A percentile compares a stretch with the other conserved stretches of the same genome.
phyloP scores from a whole-genome alignment of 2,888 invertebrate species.

The Macrophya annulata region DNA sequence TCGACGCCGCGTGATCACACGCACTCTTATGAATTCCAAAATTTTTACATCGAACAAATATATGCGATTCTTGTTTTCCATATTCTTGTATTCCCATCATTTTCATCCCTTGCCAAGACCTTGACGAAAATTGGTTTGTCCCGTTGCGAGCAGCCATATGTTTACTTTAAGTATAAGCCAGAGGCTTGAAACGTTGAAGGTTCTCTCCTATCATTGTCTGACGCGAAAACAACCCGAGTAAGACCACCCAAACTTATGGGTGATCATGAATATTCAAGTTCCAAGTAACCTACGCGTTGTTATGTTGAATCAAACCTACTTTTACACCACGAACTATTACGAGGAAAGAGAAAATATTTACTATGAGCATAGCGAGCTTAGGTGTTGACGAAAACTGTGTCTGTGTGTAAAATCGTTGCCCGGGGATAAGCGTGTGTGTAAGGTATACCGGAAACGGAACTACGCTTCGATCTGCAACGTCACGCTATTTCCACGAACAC shows the following conservation, averaged over 20 bases:
- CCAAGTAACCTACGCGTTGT: neutral
- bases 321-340: neutral
- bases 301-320: neutral
- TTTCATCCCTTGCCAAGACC: neutral
- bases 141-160: neutral
- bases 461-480: constrained; percentile 53
- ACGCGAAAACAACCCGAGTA: neutral
- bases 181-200: neutral
- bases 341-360: constrained; percentile 32
- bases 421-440: neutral
- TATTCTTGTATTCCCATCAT: neutral
- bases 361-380: neutral
- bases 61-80: neutral
- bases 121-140: constrained; percentile 1
- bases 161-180: neutral
- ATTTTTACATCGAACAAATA: neutral
- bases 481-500: constrained; percentile 45
- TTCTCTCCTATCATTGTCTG: constrained; percentile 1
- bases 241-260: neutral
- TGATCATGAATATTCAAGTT: neutral
- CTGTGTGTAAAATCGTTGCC: neutral
- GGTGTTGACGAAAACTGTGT: neutral
- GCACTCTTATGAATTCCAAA: neutral
- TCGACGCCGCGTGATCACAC: neutral
- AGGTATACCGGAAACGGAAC: constrained; percentile 56